Evolutionary conservation across 2,113 vertebrate species (phyloP).

Genomic region (Silurus glanis): DNA sequence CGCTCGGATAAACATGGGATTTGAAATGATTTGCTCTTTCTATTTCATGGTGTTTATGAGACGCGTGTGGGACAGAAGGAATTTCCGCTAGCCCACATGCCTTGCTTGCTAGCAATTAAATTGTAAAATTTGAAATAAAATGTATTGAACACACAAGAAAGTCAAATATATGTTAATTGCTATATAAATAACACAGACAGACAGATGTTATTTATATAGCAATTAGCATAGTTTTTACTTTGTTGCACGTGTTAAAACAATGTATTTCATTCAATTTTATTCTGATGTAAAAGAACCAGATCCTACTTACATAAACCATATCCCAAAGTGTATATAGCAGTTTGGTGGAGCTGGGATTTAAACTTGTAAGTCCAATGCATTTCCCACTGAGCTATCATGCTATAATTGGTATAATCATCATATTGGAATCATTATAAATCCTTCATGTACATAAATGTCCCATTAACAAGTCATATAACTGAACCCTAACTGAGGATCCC

Average conservation of each 20-base stretch:
- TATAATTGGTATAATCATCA: neutral
- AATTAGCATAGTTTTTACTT: too few relatives aligned
- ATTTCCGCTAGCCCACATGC: neutral
- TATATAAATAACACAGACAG: neutral
- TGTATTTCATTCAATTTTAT: too few relatives aligned
- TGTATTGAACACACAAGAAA: neutral
- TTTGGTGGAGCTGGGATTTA: neutral
- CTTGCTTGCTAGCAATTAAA: neutral
- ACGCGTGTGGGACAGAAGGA: neutral
- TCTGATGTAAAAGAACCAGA: neutral
- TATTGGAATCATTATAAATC: neutral
- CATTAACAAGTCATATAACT: neutral
- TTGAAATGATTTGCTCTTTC: neutral
- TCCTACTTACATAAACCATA: neutral
- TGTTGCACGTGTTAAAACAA: too few relatives aligned
- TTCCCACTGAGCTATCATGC: neutral
- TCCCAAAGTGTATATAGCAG: neutral
- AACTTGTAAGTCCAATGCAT: neutral
- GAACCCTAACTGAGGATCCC: neutral
- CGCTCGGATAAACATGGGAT: neutral
- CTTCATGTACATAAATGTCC: neutral
- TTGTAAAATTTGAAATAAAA: neutral
- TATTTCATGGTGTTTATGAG: neutral
- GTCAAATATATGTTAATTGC: neutral
- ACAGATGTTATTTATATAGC: too few relatives aligned